phyloP scores from a whole-genome alignment of 2,888 invertebrate genomes.

The Linnaemya tessellans region DNA sequence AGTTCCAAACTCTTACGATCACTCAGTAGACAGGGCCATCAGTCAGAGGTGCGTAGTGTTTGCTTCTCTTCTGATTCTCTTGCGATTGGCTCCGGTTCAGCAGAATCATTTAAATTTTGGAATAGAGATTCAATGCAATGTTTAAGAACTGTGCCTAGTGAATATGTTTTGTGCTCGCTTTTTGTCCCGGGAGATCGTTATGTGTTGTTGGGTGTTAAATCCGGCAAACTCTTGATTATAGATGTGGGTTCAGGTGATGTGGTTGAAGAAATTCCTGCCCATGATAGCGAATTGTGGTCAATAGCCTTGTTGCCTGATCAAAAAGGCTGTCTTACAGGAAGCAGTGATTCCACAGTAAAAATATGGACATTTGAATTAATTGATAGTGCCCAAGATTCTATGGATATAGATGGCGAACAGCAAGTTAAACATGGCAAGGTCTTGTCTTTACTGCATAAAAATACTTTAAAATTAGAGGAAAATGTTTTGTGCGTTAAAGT shows the following conservation, averaged over 20 bases:
- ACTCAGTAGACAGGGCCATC: conserved; percentile 91
- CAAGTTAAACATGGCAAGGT: conserved; percentile 84
- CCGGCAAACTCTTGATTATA: conserved; percentile 91
- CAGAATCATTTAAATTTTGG: conserved; percentile 96
- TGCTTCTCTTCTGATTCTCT: conserved; percentile 96
- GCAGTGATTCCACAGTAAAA: conserved; percentile 95
- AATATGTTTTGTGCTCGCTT: conserved; percentile 87
- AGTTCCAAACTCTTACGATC: conserved; percentile 85
- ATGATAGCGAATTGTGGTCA: conserved; percentile 90
- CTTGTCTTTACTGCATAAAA: conserved; percentile 90
- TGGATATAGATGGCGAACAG: conserved; percentile 39
- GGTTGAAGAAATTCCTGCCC: conserved; percentile 92
- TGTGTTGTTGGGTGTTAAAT: conserved; percentile 93
- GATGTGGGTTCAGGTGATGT: conserved; percentile 93
- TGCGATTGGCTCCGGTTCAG: conserved; percentile 93
- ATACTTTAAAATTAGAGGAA: conserved; percentile 94
- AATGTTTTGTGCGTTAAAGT: conserved; percentile 92
- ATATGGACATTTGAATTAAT: conserved; percentile 97
- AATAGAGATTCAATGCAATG: conserved; percentile 89
- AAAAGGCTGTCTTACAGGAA: conserved; percentile 93
- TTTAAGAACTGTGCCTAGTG: conserved; percentile 87
- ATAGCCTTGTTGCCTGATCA: conserved; percentile 91
- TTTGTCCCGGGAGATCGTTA: conserved; percentile 96
- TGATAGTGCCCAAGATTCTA: conserved; percentile 85
- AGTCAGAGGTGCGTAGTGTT: conserved; percentile 93